Conservation (phyloP, 2,888 invertebrate species). For the Euclidia mi region DNA sequence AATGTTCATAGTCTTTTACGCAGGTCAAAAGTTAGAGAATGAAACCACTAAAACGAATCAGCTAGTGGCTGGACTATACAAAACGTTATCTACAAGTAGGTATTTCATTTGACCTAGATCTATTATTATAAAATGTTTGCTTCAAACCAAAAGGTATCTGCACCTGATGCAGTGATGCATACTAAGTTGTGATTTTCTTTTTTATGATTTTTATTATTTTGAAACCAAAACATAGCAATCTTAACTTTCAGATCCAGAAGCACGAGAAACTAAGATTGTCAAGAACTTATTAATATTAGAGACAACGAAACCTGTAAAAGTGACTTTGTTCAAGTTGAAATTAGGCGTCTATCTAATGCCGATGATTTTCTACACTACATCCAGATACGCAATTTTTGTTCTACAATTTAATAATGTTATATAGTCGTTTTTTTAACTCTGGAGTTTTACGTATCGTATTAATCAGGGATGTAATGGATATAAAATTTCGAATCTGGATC, state of each 20-base stretch:
- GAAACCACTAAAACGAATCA: not conserved
- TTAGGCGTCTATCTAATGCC: not conserved
- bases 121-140: too few relatives aligned
- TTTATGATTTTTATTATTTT: too few relatives aligned
- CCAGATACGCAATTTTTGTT: not conserved
- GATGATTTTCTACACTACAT: not conserved
- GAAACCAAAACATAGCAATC: not conserved
- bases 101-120: too few relatives aligned
- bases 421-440: too few relatives aligned
- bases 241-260: slow-evolving; percentile 1
- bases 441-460: too few relatives aligned
- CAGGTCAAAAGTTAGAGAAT: not conserved
- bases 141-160: too few relatives aligned
- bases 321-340: not conserved
- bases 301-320: not conserved
- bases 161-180: too few relatives aligned
- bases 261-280: not conserved
- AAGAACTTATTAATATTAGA: not conserved
- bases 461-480: too few relatives aligned
- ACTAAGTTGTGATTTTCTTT: too few relatives aligned
- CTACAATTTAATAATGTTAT: not conserved
- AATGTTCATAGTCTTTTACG: not conserved
- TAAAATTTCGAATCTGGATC: too few relatives aligned
- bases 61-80: not conserved
- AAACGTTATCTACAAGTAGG: not conserved